phyloP scores from a whole-genome alignment of 2,888 invertebrate genomes.

The Trissoscelio sp. region DNA sequence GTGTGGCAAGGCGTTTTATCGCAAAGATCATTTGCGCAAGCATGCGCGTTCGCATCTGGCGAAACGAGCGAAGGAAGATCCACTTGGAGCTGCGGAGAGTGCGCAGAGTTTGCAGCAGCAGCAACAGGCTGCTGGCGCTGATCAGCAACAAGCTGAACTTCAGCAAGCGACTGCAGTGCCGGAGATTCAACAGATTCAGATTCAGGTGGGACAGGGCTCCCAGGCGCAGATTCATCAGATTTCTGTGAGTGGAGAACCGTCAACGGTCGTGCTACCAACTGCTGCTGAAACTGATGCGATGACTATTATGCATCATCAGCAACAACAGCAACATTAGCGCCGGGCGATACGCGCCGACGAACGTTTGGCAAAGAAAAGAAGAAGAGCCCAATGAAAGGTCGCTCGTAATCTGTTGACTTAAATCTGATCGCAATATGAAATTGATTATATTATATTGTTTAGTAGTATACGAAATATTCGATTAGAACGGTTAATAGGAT shows the following conservation, averaged over 20 bases:
- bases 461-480: too few relatives aligned
- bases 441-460: background rate
- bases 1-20: conserved; percentile 95
- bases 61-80: conserved; percentile 90
- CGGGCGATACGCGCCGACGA: conserved; percentile 27
- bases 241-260: conserved; percentile 80
- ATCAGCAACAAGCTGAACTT: conserved; percentile 69
- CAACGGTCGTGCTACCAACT: conserved; percentile 85
- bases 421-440: background rate
- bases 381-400: conserved; percentile 19
- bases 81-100: conserved; percentile 75
- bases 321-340: conserved; percentile 73
- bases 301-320: conserved; percentile 83
- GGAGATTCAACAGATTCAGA: conserved; percentile 74
- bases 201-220: conserved; percentile 81
- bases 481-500: too few relatives aligned
- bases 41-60: conserved; percentile 87
- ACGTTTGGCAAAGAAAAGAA: conserved; percentile 24
- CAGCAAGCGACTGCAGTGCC: conserved; percentile 69
- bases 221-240: conserved; percentile 82
- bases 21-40: conserved; percentile 94
- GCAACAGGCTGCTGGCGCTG: conserved; percentile 68
- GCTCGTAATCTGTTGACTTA: background rate
- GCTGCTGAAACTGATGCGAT: conserved; percentile 84
- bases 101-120: conserved; percentile 83